These are phyloP conservation scores for Oryzias sinensis DNA, from an alignment of 2,797 vertebrate genomes.

Conservation along the genomic window DNA sequence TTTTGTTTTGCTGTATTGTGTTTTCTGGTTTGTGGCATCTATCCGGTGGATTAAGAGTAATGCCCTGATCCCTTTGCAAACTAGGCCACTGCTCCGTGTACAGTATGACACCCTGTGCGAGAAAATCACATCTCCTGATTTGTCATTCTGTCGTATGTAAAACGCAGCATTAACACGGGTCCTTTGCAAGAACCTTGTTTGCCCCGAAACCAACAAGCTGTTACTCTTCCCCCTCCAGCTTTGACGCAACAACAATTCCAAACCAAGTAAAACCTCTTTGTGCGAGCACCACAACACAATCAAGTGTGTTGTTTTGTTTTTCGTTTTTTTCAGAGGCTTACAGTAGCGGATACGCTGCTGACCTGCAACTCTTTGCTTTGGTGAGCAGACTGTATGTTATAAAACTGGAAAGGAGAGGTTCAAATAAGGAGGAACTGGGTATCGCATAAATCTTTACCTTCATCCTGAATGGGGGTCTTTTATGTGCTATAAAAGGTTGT, in stretches of 20 bases:
- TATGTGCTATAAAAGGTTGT: conserved; percentile 20
- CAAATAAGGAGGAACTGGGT: conserved; percentile 16
- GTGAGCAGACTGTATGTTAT: conserved; percentile 39
- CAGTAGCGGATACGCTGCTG: conserved; percentile 19
- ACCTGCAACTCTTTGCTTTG: conserved; percentile 29
- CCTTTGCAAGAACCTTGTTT: conserved; percentile 46
- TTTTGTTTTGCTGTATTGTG: conserved; percentile 28
- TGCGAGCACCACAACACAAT: conserved; percentile 18
- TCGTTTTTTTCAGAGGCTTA: conserved; percentile 18
- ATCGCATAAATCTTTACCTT: conserved; percentile 40
- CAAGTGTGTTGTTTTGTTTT: background rate
- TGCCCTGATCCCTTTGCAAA: conserved; percentile 72
- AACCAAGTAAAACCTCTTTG: conserved; percentile 30
- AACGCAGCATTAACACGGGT: conserved; percentile 39
- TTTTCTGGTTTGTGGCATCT: conserved; percentile 65
- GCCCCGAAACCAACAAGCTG: conserved; percentile 43
- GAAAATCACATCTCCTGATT: conserved; percentile 25
- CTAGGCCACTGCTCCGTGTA: conserved; percentile 68
- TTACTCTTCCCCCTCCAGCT: conserved; percentile 17
- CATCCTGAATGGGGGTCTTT: conserved; percentile 29
- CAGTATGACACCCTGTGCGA: conserved; percentile 40
- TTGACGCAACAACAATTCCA: conserved; percentile 26
- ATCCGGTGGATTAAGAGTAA: conserved; percentile 75
- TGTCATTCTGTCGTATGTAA: conserved; percentile 33
- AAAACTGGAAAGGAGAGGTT: conserved; percentile 28